Evolutionary conservation across 2,113 vertebrate genomes (phyloP).

Genomic region (Prunella himalayana): DNA sequence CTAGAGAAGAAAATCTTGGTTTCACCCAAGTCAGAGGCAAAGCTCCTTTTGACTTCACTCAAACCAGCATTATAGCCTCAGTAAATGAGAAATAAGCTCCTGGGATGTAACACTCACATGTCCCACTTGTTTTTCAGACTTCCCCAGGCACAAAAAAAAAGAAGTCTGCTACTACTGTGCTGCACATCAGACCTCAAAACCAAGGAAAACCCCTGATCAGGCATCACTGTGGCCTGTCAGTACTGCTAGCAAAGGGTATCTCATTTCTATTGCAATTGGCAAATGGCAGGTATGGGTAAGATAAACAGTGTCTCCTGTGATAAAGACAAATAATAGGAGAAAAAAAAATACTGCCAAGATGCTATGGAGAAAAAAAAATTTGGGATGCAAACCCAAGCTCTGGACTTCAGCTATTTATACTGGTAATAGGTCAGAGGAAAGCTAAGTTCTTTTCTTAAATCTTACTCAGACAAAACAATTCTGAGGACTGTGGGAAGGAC

Average conservation of each 20-base stretch:
- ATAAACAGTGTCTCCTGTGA: not conserved
- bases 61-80: not conserved
- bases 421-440: not conserved
- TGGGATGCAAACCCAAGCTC: not conserved
- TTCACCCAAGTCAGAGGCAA: not conserved
- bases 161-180: not conserved
- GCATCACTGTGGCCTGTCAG: not conserved
- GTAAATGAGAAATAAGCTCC: not conserved
- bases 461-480: not conserved
- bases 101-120: not conserved
- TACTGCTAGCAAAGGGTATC: not conserved
- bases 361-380: not conserved
- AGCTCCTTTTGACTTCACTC: not conserved
- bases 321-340: not conserved
- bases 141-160: not conserved
- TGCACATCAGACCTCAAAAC: not conserved
- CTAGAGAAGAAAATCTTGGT: not conserved
- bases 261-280: not conserved
- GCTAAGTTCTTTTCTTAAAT: not conserved
- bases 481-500: not conserved
- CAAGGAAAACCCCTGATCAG: not conserved
- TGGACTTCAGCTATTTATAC: not conserved
- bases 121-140: not conserved
- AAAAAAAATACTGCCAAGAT: not conserved
- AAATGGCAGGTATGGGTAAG: not conserved